Base-by-base conservation (phyloP, 2,888 invertebrate species). In the Brassicogethes aeneus region DNA sequence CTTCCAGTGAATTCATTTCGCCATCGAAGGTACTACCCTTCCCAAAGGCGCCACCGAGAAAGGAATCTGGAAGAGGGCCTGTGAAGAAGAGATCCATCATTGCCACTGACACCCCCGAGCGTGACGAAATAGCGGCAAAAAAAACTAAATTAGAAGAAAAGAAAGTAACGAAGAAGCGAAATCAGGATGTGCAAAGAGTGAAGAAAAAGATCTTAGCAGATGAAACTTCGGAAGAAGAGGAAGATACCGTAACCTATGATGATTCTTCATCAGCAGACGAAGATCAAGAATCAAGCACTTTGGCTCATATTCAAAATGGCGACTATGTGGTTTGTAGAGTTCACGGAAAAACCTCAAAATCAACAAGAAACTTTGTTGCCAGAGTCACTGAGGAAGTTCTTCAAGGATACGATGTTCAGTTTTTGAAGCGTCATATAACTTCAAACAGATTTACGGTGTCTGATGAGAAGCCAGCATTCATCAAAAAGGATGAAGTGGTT, bases 1-100 rank as follows among this genome's bases (percentile, higher is more conserved):
- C 29, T 29, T 29, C 29, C 29, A 29, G 29, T 29, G 29, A 10
- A 29, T 29, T 29, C 29, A 8, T 10, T 29, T 29, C 29, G n/a
- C 29, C 29, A 29, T 29, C 29, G n/a, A 29, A 29, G 29, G n/a
- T 29, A 29, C n/a, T n/a, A n/a, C n/a, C n/a, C n/a, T n/a, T n/a
- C n/a, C n/a, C n/a, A n/a, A n/a, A n/a, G n/a, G n/a, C n/a, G n/a
- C n/a, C n/a, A n/a, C n/a, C n/a, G n/a, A n/a, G n/a, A n/a, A n/a
- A n/a, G n/a, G n/a, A n/a, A n/a, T n/a, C n/a, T n/a, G n/a, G n/a
- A n/a, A n/a, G n/a, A n/a, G n/a, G n/a, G n/a, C n/a, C n/a, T n/a
- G 29, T 29, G 29, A 29, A 29, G 29, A 29, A 29, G n/a, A 29
- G 29, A 29, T 29, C 29, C 8, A 29, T 29, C n/a, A 29, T 29